phyloP scores from a whole-genome alignment of 2,888 invertebrate genomes.

The Hypolimnas misippus region DNA sequence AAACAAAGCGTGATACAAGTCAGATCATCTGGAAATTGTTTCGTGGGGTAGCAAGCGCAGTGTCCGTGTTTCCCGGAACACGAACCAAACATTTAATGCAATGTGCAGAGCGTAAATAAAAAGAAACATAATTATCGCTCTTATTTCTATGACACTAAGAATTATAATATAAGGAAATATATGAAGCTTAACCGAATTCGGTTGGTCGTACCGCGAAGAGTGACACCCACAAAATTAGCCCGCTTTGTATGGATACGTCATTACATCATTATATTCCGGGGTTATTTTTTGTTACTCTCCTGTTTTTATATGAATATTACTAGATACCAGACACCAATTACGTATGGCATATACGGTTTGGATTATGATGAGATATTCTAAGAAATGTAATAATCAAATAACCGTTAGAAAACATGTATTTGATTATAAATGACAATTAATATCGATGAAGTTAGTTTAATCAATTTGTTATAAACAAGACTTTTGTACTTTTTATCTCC shows the following conservation, averaged over 20 bases:
- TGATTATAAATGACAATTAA: neutral
- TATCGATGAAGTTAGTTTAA: neutral
- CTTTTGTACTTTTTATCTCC: no score
- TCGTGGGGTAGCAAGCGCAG: slow-evolving; percentile 31
- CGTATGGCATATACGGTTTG: slow-evolving; percentile 17
- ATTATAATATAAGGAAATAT: slow-evolving; percentile 8
- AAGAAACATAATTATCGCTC: slow-evolving; percentile 8
- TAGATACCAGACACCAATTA: slow-evolving; percentile 28
- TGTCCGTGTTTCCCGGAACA: slow-evolving; percentile 39
- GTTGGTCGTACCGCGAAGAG: slow-evolving; percentile 21
- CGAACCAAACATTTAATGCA: slow-evolving; percentile 14
- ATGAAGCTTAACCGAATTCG: slow-evolving; percentile 19
- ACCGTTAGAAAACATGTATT: neutral
- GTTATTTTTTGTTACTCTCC: slow-evolving; percentile 28
- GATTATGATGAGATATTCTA: slow-evolving; percentile 19
- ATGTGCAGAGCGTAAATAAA: slow-evolving; percentile 4
- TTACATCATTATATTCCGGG: slow-evolving; percentile 33
- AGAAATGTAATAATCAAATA: slow-evolving; percentile 18
- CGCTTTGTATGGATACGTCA: slow-evolving; percentile 32
- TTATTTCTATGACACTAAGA: slow-evolving; percentile 11
- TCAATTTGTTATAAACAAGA: no score
- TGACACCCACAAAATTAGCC: slow-evolving; percentile 41
- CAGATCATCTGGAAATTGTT: slow-evolving; percentile 33
- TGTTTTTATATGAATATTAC: slow-evolving; percentile 14
- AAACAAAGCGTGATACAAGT: slow-evolving; percentile 14